Evolutionary conservation across 2,888 invertebrate species (phyloP), one percentile per base, ranked within the genome.

Genomic region (Chymomyza procnemis): DNA sequence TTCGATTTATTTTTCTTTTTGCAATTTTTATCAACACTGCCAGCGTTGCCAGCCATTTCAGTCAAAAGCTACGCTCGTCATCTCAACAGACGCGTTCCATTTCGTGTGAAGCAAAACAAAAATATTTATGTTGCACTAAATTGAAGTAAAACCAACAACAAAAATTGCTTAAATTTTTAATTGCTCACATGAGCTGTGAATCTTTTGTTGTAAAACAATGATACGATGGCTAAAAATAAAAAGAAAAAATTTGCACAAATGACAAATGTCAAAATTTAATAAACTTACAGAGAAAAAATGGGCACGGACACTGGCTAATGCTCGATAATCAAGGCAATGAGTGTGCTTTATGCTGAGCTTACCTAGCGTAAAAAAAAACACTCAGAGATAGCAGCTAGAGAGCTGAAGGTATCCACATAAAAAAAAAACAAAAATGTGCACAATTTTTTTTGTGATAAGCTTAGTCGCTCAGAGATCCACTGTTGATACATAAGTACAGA

Each of bases 391-490:
- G 47, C 9, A 60, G 60, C 50, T 60, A 54, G 63, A 67, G 22
- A 22, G 56, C 22, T n/a, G 47, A 57, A 46, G 56, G 63, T 74
- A 67, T 74, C 65, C 61, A 65, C 46, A 22, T 64, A 41, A 61
- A 26, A 54, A 48, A 58, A 58, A 50, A 64, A 22, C 4, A 26
- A 26, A 26, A 26, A 26, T 58, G 52, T 55, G 26, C 2, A 52
- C 56, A 34, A 55, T 26, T 22, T 50, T 59, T 26, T 22, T 50
- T 60, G 77, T 71, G 71, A 67, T 76, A 76, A 67, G 76, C 69
- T 75, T 61, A 62, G 69, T 75, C 77, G 67, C 50, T 50, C 50
- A 50, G 50, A 50, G 50, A 50, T 50, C 16, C 1, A 50, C 16
- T 18, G 16, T 64, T 57, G 54, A 67, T 67, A 65, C 66, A 67